Evolutionary conservation across 2,888 invertebrate species (phyloP), one percentile per base, ranked within the genome.

Genomic region (Drosophila mercatorum): DNA sequence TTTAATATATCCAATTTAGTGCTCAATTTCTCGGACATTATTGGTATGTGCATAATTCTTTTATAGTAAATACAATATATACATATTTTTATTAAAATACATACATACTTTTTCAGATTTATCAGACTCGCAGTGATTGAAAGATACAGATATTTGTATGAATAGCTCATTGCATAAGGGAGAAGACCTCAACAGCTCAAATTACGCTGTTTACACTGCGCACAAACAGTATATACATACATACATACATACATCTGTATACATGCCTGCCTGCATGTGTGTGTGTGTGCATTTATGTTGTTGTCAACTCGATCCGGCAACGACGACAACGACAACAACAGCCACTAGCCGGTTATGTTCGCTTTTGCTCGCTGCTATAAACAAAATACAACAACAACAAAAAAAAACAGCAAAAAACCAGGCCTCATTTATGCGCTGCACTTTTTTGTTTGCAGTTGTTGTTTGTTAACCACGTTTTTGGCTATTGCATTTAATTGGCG

Each of bases 131-230:
- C n/a, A 28, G 52, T 53, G 14, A 64, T 61, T 61, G 59, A 73
- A 70, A 68, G 31, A 41, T 56, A 7, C 7, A 34, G 7, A 34
- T 7, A 34, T 34, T 6, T 34, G 31, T 3, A 22, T 51, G 51
- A 51, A 28, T 46, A 51, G 75, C 44, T 58, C 53, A 80, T 88
- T 85, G 88, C 88, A 75, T 85, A 83, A 83, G 88, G 66, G 56
- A 77, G 62, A 65, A 63, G 43, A 64, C 38, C 53, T 64, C 52
- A 31, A 36, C 58, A 57, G 81, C 74, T 81, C 65, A 65, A 72
- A 69, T 80, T 72, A 69, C 70, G 73, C 55, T 60, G 66, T 65
- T 68, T 64, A 53, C 67, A 80, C 66, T 11, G 67, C 66, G 62
- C 64, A 47, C n/a, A n/a, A 5, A 22, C 14, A 10, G 17, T 52